phyloP scores from a whole-genome alignment of 2,113 vertebrate species.

The Cephalopterus ornatus region DNA sequence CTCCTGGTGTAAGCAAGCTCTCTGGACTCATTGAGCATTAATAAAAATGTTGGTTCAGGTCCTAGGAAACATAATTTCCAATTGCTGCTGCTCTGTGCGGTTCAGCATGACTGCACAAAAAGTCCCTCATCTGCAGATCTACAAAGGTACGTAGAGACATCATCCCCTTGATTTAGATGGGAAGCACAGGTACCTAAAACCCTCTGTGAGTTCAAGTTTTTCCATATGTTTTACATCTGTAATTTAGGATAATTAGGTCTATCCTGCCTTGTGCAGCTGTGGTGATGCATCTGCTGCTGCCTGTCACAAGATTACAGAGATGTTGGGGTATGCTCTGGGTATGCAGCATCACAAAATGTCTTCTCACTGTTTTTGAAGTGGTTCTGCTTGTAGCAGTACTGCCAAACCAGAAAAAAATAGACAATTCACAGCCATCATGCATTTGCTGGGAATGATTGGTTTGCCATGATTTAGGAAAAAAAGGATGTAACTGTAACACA shows the following conservation, averaged over 20 bases:
- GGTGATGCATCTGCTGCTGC: not conserved
- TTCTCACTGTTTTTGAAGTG: not conserved
- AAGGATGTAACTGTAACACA: not conserved
- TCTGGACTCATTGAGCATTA: not conserved
- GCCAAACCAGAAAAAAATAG: not conserved
- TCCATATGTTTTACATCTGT: not conserved
- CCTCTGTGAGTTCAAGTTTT: not conserved
- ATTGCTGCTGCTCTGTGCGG: accelerated
- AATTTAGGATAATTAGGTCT: not conserved
- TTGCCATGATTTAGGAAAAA: not conserved
- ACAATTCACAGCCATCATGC: not conserved
- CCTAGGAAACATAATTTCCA: not conserved
- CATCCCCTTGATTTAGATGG: not conserved
- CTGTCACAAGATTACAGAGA: not conserved
- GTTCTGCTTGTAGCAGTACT: not conserved
- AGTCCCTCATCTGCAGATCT: not conserved
- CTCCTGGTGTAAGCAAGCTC: not conserved
- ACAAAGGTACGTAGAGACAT: not conserved
- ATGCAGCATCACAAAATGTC: not conserved
- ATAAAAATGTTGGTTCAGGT: not conserved
- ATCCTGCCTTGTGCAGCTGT: not conserved
- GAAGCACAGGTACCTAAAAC: not conserved
- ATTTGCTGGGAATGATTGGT: not conserved
- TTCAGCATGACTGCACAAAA: not conserved
- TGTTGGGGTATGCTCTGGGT: not conserved